Base-by-base conservation (phyloP, 2,888 invertebrate species). In the Sepioteuthis lessoniana region DNA sequence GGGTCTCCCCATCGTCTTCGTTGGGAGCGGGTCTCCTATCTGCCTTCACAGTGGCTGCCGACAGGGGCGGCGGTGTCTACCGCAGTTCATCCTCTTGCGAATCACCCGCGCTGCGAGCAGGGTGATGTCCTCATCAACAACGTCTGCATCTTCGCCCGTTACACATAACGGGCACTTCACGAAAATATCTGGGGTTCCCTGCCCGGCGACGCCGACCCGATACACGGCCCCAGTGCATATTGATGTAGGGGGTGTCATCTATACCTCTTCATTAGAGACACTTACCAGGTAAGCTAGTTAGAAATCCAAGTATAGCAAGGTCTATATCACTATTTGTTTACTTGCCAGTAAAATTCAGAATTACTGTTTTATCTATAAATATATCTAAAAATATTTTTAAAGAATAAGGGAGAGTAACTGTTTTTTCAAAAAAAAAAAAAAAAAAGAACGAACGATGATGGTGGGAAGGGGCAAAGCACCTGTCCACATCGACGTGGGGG, bases 141-240 rank as follows among this genome's bases (percentile, higher is more conserved):
- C 94, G 93, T 94, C 95, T 21, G 96, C 95, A 28, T 95, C 95
- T 46, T 95, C 96, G 38, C 95, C 95, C 94, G 95, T 95, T 46
- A 94, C 95, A 7, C 96, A 95, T 93, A 96, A 96, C 97, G 98
- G 98, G 96, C 98, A 98, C 97, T 95, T 95, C 94, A 94, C 95
- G 94, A 98, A 98, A 96, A 98, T 98, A 96, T 98, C 98, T 25
- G 99, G 99, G 60, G 99, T 99, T 95, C 99, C 99, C 0, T 98
- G 98, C 96, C 99, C 99, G 35, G 99, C 99, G 0, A 98, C 98
- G 31, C 99, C 99, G 93, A 98, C 99, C 76, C 98, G 98, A 94
- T 99, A 98, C 97, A 99, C 99, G 94, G 99, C 99, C 4, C 99
- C 99, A 0, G 99, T 99, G 0, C 99, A 99, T 97, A 99, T 99